Evolutionary conservation across 1,140 invertebrate genomes (phyloP), one percentile per base, ranked within the genome.

Genomic region (Pseudomyrmex gracilis): DNA sequence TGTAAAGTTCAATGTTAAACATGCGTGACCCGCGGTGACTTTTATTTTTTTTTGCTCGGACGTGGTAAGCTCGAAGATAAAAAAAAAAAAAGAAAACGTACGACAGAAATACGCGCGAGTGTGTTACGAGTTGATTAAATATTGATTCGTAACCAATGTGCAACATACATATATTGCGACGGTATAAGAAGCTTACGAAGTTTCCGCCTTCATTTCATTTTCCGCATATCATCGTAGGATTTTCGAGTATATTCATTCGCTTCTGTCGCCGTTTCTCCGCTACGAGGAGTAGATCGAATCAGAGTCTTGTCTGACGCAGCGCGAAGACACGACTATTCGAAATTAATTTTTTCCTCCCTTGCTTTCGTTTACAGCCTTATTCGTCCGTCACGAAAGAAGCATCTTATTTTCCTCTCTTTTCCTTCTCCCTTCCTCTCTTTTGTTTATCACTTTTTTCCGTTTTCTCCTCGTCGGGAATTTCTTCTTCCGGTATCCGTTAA

Each of bases 71-170:
- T 64, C 22, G 66, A 63, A 49, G 0, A 45, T 34, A 17, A 66
- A 13, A 20, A 45, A 34, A 17, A 17, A 22, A n/a, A 17, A 20
- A 45, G 20, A 17, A 17, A 22, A n/a, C 12, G 12, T 43, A 22
- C 5, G 7, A 17, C 0, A 17, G 8, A 22, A 60, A 17, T 1
- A 24, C n/a, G 22, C 10, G 45, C 13, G 15, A 20, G 12, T 34
- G 24, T 20, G 20, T 20, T 74, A 15, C 20, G 49, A 24, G 58
- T 24, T 84, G 83, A 90, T 84, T 76, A 89, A 90, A 89, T 86
- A 90, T 90, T 86, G 87, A 90, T 89, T 89, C 71, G 82, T 82
- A 89, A 90, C 61, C 80, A 60, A 74, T 78, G 47, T 67, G 55
- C 61, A 76, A 61, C 57, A 17, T 68, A 13, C 63, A 22, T 24